These are phyloP conservation scores for Mythimna ferrago DNA, from an alignment of 2,888 invertebrate species.

Conservation along the genomic window DNA sequence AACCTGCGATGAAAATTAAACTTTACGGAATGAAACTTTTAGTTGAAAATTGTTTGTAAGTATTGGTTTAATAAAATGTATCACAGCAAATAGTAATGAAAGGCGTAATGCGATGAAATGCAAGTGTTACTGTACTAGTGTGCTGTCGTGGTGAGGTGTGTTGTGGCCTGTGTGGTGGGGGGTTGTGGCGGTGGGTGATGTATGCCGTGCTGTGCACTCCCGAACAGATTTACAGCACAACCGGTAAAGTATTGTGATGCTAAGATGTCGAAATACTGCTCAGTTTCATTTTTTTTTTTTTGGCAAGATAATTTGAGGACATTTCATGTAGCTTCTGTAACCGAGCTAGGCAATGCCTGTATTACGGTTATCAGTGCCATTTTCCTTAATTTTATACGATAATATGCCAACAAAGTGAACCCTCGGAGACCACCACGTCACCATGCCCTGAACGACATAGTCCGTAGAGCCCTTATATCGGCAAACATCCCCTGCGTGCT, in stretches of 20 bases:
- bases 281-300: not conserved
- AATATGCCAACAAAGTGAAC: too few relatives aligned
- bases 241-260: slow-evolving; percentile 20
- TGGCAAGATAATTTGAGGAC: too few relatives aligned
- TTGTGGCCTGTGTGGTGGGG: slow-evolving; percentile 7
- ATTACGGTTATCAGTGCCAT: too few relatives aligned
- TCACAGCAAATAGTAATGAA: slow-evolving; percentile 64
- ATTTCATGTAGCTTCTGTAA: too few relatives aligned
- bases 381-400: too few relatives aligned
- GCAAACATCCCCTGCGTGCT: too few relatives aligned
- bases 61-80: slow-evolving; percentile 38
- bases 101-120: slow-evolving; percentile 61
- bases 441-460: too few relatives aligned
- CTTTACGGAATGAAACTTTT: not conserved
- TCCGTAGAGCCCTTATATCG: too few relatives aligned
- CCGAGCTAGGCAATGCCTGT: too few relatives aligned
- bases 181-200: slow-evolving; percentile 35
- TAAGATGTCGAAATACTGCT: slow-evolving; percentile 27
- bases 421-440: too few relatives aligned
- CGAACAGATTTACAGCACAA: slow-evolving; percentile 43
- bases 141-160: slow-evolving; percentile 25
- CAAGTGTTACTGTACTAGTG: slow-evolving; percentile 16
- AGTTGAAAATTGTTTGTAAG: slow-evolving; percentile 18
- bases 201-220: slow-evolving; percentile 37
- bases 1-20: slow-evolving; percentile 17